Conservation (phyloP, 35 echinoderm and acorn worm genomes). For the Ptychodera flava region DNA sequence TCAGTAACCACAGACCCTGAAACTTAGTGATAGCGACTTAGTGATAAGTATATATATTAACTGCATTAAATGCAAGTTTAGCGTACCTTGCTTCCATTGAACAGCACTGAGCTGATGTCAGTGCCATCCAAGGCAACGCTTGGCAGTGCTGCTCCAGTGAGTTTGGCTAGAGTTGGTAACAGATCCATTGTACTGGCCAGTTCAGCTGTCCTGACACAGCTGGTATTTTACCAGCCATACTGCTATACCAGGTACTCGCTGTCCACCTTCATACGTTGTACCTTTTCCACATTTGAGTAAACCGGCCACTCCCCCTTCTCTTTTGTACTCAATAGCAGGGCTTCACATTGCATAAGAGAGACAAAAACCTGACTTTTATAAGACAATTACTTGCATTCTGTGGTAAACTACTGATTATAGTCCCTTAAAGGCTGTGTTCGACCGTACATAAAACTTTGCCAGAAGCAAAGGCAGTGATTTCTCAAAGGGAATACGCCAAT, state of each 20-base stretch:
- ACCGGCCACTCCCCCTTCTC: not conserved
- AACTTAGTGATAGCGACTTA: too few relatives aligned
- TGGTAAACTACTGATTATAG: not conserved
- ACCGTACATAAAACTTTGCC: not conserved
- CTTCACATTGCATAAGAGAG: not conserved
- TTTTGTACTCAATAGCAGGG: not conserved
- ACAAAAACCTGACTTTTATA: not conserved
- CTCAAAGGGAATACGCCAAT: not conserved
- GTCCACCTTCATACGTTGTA: slow-evolving; percentile 14
- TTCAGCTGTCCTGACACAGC: not conserved
- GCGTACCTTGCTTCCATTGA: not conserved
- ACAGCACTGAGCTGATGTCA: not conserved
- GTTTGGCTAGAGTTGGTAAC: not conserved
- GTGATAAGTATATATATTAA: too few relatives aligned
- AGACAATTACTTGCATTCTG: not conserved
- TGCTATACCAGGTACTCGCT: slow-evolving; percentile 7
- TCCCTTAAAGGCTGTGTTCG: not conserved
- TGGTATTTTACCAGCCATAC: not conserved
- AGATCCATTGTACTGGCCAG: not conserved
- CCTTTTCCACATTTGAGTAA: slow-evolving; percentile 7
- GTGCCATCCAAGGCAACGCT: slow-evolving; percentile 4
- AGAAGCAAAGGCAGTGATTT: too few relatives aligned
- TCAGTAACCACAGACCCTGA: too few relatives aligned
- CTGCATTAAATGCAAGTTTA: too few relatives aligned
- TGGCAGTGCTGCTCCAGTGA: not conserved